A percentile compares a stretch with the other conserved stretches of the same genome.
phyloP scores from a whole-genome alignment of 2,888 invertebrate genomes.

The Penaeus monodon region DNA sequence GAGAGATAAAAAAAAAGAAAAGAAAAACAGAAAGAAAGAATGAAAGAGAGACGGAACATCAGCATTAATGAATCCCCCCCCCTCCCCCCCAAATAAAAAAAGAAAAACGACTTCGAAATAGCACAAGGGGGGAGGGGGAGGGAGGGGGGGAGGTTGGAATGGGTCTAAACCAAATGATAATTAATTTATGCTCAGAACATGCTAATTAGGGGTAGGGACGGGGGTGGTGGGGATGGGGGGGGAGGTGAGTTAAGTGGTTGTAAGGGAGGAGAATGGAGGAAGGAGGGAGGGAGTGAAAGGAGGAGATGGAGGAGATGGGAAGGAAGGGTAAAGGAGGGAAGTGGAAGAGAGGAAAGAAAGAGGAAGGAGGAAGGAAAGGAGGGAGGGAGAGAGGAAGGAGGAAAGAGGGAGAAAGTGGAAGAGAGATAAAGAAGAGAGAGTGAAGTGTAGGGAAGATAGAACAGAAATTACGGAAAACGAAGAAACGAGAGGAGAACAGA shows the following conservation, averaged over 20 bases:
- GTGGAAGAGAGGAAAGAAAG: not conserved
- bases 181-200: not conserved
- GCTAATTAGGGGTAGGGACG: not conserved
- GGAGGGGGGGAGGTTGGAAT: not conserved
- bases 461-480: not conserved
- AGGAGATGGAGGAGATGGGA: not conserved
- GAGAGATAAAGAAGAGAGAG: rapidly evolving
- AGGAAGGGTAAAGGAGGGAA: rapidly evolving
- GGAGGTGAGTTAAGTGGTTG: not conserved
- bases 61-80: too few species aligned
- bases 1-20: too few species aligned
- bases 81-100: too few species aligned
- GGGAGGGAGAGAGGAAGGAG: not conserved
- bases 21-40: too few species aligned
- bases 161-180: not conserved
- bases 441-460: not conserved
- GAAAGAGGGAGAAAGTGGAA: not conserved
- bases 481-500: not conserved
- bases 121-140: not conserved
- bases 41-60: too few species aligned
- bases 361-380: not conserved
- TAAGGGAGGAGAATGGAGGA: not conserved
- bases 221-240: not conserved
- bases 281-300: not conserved
- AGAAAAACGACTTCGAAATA: too few species aligned